Percentiles rank a stretch among this genome's conserved stretches.
These are phyloP conservation scores for Macrotrachela quadricornifera DNA, from an alignment of 1,140 invertebrate species.

Conservation along the genomic window DNA sequence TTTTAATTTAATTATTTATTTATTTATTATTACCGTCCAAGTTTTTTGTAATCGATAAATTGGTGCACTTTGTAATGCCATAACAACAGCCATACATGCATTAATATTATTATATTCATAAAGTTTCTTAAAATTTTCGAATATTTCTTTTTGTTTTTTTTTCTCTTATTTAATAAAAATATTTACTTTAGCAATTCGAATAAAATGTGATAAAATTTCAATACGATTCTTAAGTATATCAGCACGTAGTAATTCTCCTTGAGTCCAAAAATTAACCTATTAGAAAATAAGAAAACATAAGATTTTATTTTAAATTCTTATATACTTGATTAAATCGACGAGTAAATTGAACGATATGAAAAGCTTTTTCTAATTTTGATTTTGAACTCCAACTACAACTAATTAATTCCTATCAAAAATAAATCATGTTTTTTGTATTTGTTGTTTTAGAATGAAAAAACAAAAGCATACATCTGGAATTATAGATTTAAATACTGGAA, in stretches of 20 bases:
- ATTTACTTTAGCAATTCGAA: constrained; percentile 55
- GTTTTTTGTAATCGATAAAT: constrained; percentile 49
- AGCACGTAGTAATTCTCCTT: constrained; percentile 28
- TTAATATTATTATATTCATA: constrained; percentile 78
- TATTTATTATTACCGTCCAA: too few species aligned
- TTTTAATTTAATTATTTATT: too few species aligned
- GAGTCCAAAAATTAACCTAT: constrained; percentile 27
- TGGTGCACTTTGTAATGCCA: constrained; percentile 67
- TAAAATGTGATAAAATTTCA: constrained; percentile 66
- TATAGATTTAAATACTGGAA: constrained; percentile 58
- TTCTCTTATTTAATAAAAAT: too few species aligned
- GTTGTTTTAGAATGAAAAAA: too few species aligned
- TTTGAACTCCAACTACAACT: constrained; percentile 79
- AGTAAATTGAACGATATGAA: constrained; percentile 80
- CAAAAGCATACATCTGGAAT: constrained; percentile 39
- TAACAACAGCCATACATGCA: constrained; percentile 72
- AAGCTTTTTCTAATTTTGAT: constrained; percentile 61
- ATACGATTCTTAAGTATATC: constrained; percentile 54
- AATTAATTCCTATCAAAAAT: constrained; percentile 40
- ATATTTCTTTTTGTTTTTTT: too few species aligned
- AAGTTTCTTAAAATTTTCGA: constrained; percentile 30
- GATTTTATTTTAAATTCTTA: neutral
- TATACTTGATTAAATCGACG: constrained; percentile 61
- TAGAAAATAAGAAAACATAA: neutral
- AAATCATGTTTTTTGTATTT: too few species aligned